Percentiles rank a stretch among this genome's conserved stretches.
Evolutionary conservation across 1,140 invertebrate genomes (phyloP).

Genomic region (Marisa cornuarietis): DNA sequence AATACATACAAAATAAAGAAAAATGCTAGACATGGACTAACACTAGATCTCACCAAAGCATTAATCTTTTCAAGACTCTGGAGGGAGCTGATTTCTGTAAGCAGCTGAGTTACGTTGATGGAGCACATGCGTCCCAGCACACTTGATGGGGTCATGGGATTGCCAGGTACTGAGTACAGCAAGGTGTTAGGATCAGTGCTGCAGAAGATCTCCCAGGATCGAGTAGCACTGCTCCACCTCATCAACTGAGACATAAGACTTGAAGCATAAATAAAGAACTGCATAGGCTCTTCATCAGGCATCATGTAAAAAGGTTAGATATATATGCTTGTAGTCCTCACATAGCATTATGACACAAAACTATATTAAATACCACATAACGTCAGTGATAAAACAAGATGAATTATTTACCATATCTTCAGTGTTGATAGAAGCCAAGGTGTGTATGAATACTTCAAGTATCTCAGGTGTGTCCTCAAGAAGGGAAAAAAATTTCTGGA

Average conservation of each 20-base stretch:
- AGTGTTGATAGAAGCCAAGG: background rate
- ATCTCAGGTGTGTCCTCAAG: slow-evolving; percentile 30
- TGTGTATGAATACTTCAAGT: slow-evolving; percentile 30
- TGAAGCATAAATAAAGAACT: too few relatives aligned
- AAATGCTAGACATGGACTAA: background rate
- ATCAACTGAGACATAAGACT: background rate
- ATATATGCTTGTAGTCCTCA: too few relatives aligned
- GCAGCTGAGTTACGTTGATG: slow-evolving; percentile 30
- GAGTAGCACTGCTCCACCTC: slow-evolving; percentile 9
- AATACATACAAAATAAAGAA: background rate
- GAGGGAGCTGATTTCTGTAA: slow-evolving; percentile 26
- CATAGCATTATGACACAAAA: too few relatives aligned
- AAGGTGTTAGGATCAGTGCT: slow-evolving; percentile 8
- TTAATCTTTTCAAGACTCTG: slow-evolving; percentile 20
- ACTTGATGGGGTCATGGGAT: slow-evolving; percentile 20
- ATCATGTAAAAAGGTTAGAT: too few relatives aligned
- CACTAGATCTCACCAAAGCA: slow-evolving; percentile 14
- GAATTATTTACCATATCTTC: too few relatives aligned
- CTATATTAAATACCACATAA: too few relatives aligned
- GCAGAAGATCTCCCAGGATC: slow-evolving; percentile 23
- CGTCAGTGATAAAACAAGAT: too few relatives aligned
- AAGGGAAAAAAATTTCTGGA: slow-evolving; percentile 24
- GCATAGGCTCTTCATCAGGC: too few relatives aligned
- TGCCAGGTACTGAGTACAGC: slow-evolving; percentile 26
- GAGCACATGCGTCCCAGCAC: slow-evolving; percentile 30